Base-by-base conservation (phyloP, 2,113 vertebrate genomes). In the Alces alces region DNA sequence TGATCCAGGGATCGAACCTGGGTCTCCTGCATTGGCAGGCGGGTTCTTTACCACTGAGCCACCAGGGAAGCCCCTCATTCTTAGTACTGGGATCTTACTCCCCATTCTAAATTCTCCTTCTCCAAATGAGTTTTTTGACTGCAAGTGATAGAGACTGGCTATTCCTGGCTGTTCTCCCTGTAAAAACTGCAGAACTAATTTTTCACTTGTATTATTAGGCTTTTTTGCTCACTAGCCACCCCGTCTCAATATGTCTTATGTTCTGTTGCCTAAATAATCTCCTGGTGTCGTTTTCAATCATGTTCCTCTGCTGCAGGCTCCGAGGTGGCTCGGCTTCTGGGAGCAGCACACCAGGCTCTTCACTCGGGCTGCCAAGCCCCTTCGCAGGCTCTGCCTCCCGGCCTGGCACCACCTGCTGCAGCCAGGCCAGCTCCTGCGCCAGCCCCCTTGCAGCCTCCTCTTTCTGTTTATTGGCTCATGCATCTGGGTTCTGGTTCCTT, bases 51-150 rank as follows among this genome's bases (percentile, higher is more conserved):
- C 12, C 70, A 25, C 39, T 43, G 70, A 43, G 70, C 70, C 23
- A 43, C 6, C 70, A 76, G 70, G 39, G 39, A 76, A 76, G 70
- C 70, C 70, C 54, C 21, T 92, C 36, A 17, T 90, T 94, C 45
- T 85, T 28, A 13, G 30, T 7, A 2, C 8, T 9, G 28, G 88
- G 27, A 45, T 58, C 82, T 93, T 61, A 39, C 27, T 78, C 13
- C 10, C 47, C n/a, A 36, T 93, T 91, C 76, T 82, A 45, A 93
- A 78, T 90, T 50, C 54, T 89, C 86, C 70, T 95, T 55, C 52
- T 92, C 28, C 61, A 80, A 96, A 78, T n/a, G 45, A 78, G 27
- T 8, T 55, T 64, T 85, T 84, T 21, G 25, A 23, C 36, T 60
- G 6, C 2, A 2, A 2, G 6, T 57, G 58, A 52, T 47, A 21